Base-by-base conservation (phyloP, 1,140 invertebrate species). In the Meloidogyne hapla region DNA sequence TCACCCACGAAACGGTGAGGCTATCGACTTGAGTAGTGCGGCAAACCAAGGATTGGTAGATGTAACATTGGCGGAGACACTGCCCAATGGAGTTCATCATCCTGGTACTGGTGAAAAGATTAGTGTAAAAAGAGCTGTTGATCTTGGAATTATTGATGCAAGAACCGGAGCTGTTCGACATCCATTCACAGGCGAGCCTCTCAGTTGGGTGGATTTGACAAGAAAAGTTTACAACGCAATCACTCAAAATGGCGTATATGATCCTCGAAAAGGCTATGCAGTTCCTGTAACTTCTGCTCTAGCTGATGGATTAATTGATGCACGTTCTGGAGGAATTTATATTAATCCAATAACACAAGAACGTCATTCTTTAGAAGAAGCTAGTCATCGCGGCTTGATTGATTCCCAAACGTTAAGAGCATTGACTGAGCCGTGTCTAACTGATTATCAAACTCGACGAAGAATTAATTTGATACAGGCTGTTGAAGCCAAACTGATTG, bases 241-340 rank as follows among this genome's bases (percentile, higher is more conserved):
- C 42, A 87, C 85, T n/a, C 78, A 74, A 48, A 84, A 87, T 42
- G 85, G 85, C 21, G 76, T 86, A 45, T 87, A 87, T 79, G 85
- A 86, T 71, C 85, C 85, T 40, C 93, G 93, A 89, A 93, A 96
- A 85, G 93, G 94, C 1, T 90, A 94, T 67, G 90, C 90, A 75
- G 89, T 92, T 21, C 93, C 94, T 65, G 90, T 93, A 25, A 63
- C 26, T 21, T 93, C 95, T 89, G 91, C 93, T 0, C 91, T 94
- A 86, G 93, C 93, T 10, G 93, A 93, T 42, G 88, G 94, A 74
- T 91, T 95, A 61, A 95, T 94, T 90, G 93, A 95, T 89, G 91
- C 91, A 77, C 90, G 92, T 79, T 93, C 93, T 84, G 91, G 92
- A 82, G 91, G 92, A 83, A 56, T 9, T 56, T 88, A 95, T 74